Conservation (phyloP, 2,113 vertebrate genomes). For the Antechinus stuartii region DNA sequence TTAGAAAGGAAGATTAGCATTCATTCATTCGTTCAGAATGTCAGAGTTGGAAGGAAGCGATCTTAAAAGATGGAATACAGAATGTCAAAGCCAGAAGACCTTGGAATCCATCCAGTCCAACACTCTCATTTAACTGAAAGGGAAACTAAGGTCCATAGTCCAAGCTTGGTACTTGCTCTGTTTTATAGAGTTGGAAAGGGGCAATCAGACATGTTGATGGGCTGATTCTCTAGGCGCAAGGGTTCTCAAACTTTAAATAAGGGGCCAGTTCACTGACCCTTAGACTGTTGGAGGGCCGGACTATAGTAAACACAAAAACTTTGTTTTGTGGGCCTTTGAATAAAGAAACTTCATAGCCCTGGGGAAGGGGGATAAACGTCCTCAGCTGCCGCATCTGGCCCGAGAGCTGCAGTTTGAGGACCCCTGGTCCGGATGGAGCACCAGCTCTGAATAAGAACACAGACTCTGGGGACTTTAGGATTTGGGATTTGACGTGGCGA, state of each 20-base stretch:
- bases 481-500: not conserved
- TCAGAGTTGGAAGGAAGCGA: not conserved
- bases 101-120: not conserved
- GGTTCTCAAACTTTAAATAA: too few relatives aligned
- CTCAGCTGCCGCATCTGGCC: too few relatives aligned
- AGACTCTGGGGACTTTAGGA: not conserved
- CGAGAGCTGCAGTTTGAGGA: too few relatives aligned
- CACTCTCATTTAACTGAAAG: not conserved
- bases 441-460: not conserved
- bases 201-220: not conserved
- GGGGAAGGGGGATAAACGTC: too few relatives aligned
- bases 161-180: not conserved
- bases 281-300: too few relatives aligned
- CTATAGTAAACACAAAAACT: too few relatives aligned
- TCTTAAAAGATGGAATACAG: not conserved
- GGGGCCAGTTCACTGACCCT: too few relatives aligned
- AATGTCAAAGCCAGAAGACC: not conserved
- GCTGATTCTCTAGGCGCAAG: not conserved
- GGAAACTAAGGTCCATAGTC: not conserved
- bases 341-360: too few relatives aligned
- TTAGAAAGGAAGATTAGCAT: not conserved
- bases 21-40: not conserved
- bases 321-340: too few relatives aligned
- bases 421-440: not conserved
- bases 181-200: not conserved